Evolutionary conservation across 2,888 invertebrate genomes (phyloP).

Genomic region (Trissolcus brochymenae): DNA sequence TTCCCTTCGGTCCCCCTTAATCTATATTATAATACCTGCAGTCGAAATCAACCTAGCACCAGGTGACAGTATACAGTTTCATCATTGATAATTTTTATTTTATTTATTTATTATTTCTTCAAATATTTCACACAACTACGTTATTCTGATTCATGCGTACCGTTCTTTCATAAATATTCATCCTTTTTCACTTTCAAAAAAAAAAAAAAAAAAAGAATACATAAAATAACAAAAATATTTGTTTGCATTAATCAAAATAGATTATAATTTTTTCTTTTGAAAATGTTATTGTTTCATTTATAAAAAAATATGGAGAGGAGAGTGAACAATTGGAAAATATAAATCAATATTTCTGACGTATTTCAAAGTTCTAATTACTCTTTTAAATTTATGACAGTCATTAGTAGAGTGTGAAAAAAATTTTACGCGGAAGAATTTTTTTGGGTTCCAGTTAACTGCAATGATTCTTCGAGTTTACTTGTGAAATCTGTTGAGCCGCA

Average conservation of each 20-base stretch:
- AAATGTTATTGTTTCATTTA: no score
- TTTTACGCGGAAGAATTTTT: slow-evolving; percentile 5
- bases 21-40: slow-evolving; percentile 19
- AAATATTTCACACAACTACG: background rate
- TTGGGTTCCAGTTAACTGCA: background rate
- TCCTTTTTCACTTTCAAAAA: background rate
- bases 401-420: background rate
- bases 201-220: background rate
- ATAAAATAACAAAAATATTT: background rate
- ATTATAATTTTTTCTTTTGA: no score
- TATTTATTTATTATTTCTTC: background rate
- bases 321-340: no score
- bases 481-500: background rate
- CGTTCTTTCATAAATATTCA: no score
- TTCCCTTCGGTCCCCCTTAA: slow-evolving; percentile 21
- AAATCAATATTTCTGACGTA: no score
- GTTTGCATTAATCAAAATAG: no score
- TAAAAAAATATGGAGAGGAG: no score
- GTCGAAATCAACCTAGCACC: slow-evolving; percentile 30
- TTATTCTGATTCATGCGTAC: background rate
- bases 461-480: slow-evolving; percentile 1
- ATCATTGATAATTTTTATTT: background rate
- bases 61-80: slow-evolving; percentile 41
- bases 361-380: no score
- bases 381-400: no score